A percentile compares a stretch with the other conserved stretches of the same genome.
These are phyloP conservation scores for Peromyscus polionotus DNA, from an alignment of 2,113 vertebrate species.

Conservation along the genomic window DNA sequence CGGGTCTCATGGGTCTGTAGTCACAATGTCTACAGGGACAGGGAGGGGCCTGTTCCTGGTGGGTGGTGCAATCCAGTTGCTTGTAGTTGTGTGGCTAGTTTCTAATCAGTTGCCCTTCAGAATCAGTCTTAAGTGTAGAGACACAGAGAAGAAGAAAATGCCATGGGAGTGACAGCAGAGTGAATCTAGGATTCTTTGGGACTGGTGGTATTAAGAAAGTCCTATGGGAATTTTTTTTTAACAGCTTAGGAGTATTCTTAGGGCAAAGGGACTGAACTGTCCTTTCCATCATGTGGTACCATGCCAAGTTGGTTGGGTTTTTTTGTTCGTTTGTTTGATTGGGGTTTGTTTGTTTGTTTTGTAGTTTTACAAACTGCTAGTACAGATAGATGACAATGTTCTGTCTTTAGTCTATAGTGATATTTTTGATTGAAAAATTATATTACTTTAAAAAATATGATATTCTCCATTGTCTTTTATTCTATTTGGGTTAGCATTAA, in stretches of 20 bases:
- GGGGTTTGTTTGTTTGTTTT: not conserved
- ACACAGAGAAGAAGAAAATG: not conserved
- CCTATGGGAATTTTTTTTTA: not conserved
- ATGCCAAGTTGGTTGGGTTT: not conserved
- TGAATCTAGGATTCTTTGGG: not conserved
- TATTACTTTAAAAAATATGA: not conserved
- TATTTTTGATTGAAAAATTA: conserved; percentile 6
- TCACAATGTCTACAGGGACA: not conserved
- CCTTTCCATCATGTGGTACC: not conserved
- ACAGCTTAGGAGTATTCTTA: not conserved
- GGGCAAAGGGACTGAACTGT: not conserved
- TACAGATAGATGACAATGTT: not conserved
- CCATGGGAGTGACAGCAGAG: not conserved
- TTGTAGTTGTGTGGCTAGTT: not conserved
- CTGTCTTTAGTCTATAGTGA: not conserved
- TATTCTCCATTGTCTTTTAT: conserved; percentile 15
- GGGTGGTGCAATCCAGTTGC: not conserved
- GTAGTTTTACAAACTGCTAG: not conserved
- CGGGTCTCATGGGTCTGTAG: not conserved
- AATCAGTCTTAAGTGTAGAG: not conserved
- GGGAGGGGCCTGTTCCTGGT: not conserved
- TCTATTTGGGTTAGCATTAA: conserved; percentile 24
- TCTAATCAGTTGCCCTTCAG: not conserved
- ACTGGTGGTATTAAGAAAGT: not conserved
- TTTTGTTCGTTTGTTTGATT: too few relatives aligned